These are phyloP conservation scores for Nomada flava DNA, from an alignment of 2,888 invertebrate species.

Conservation along the genomic window DNA sequence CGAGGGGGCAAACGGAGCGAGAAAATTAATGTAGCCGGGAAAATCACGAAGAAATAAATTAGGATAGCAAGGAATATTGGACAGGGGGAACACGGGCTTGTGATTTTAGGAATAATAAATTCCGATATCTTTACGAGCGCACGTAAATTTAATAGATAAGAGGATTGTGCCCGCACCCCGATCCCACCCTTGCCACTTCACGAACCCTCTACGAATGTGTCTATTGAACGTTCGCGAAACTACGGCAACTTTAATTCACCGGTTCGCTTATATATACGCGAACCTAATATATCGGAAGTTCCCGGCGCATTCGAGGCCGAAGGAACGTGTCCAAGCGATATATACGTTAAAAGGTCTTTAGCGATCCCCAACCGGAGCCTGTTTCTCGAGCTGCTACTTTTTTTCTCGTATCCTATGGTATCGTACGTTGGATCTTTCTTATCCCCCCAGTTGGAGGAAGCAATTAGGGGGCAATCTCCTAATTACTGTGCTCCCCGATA, in stretches of 20 bases:
- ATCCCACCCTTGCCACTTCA: not conserved
- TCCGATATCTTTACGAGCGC: constrained; percentile 65
- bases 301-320: not conserved
- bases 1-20: constrained; percentile 24
- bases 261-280: not conserved
- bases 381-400: constrained; percentile 1
- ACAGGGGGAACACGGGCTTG: constrained; percentile 44
- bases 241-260: constrained; percentile 38
- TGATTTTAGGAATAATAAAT: constrained; percentile 68
- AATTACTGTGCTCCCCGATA: constrained; percentile 21
- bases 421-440: constrained; percentile 17
- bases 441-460: not conserved
- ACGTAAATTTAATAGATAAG: constrained; percentile 62
- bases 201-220: constrained; percentile 25
- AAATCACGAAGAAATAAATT: constrained; percentile 65
- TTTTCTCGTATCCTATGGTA: not conserved
- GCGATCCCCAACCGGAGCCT: constrained; percentile 22
- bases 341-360: constrained; percentile 33
- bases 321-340: constrained; percentile 2
- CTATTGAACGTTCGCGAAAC: constrained; percentile 38
- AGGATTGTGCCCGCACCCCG: not conserved
- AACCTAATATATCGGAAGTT: constrained; percentile 18
- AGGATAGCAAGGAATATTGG: constrained; percentile 55
- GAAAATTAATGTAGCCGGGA: constrained; percentile 57
- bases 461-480: constrained; percentile 33